Conservation (phyloP, 2,888 invertebrate genomes). For the Apoda limacodes region DNA sequence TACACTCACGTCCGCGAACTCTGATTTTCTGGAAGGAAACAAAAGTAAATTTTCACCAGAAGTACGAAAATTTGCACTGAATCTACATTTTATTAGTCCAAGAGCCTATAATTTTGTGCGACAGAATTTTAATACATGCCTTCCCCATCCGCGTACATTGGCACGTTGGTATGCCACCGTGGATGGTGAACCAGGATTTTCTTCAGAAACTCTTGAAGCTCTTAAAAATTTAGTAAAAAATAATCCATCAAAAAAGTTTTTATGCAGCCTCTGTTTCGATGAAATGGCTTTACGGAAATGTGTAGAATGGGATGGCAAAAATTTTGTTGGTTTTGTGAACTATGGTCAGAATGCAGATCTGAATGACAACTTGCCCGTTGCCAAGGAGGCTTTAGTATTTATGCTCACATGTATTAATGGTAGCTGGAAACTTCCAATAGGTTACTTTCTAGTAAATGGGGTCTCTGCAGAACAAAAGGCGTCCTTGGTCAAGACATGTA, state of each 20-base stretch:
- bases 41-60: conserved; percentile 11
- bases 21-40: conserved; percentile 11
- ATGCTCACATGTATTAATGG: no score
- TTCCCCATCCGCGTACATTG: conserved; percentile 25
- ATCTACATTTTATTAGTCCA: conserved; percentile 23
- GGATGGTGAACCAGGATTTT: conserved; percentile 25
- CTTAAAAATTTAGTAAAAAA: conserved; percentile 16
- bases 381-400: no score
- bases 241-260: conserved; percentile 11
- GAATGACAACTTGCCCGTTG: no score
- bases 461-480: no score
- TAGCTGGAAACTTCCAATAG: no score
- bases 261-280: conserved; percentile 21
- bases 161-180: conserved; percentile 23
- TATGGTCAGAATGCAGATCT: no score
- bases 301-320: conserved; percentile 1
- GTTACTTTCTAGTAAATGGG: no score
- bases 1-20: no score
- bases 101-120: conserved; percentile 21
- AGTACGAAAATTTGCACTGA: conserved; percentile 19
- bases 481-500: no score
- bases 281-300: no score
- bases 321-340: background rate
- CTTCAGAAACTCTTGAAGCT: conserved; percentile 20
- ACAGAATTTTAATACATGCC: conserved; percentile 20